Percentiles rank a stretch among this genome's conserved stretches.
Evolutionary conservation across 2,113 vertebrate species (phyloP).

Genomic region (Galemys pyrenaicus): DNA sequence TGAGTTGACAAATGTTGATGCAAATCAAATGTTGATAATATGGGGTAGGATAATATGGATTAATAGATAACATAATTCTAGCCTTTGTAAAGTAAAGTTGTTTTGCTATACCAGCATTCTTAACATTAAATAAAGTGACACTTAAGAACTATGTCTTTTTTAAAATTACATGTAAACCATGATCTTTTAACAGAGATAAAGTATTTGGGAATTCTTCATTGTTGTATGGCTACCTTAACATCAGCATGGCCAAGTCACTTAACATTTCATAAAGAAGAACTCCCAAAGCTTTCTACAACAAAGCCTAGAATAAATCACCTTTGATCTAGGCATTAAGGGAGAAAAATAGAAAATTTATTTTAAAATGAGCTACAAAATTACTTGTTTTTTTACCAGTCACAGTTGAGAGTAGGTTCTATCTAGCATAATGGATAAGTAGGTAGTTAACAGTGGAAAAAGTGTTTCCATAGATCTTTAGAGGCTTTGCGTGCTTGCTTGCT

Average conservation of each 20-base stretch:
- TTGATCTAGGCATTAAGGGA: background rate
- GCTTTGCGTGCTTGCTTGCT: no score
- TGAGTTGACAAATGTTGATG: background rate
- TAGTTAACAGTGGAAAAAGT: background rate
- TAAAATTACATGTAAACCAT: background rate
- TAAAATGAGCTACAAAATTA: background rate
- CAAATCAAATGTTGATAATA: background rate
- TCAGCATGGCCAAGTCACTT: background rate
- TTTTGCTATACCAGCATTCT: background rate
- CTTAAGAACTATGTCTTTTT: background rate
- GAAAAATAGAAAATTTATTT: background rate
- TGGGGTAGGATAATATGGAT: background rate
- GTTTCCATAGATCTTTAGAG: background rate
- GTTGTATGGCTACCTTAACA: background rate
- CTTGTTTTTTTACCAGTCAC: background rate
- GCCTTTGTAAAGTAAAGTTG: background rate
- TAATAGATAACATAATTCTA: background rate
- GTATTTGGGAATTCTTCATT: background rate
- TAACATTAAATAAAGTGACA: background rate
- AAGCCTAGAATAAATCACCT: background rate
- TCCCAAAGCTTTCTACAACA: background rate
- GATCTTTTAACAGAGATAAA: background rate
- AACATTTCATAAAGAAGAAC: background rate
- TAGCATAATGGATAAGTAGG: background rate
- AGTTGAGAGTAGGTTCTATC: background rate